Percentiles rank a stretch among this genome's conserved stretches.
Evolutionary conservation across 2,113 vertebrate genomes (phyloP).

Genomic region (Forbesichthys agassizii): DNA sequence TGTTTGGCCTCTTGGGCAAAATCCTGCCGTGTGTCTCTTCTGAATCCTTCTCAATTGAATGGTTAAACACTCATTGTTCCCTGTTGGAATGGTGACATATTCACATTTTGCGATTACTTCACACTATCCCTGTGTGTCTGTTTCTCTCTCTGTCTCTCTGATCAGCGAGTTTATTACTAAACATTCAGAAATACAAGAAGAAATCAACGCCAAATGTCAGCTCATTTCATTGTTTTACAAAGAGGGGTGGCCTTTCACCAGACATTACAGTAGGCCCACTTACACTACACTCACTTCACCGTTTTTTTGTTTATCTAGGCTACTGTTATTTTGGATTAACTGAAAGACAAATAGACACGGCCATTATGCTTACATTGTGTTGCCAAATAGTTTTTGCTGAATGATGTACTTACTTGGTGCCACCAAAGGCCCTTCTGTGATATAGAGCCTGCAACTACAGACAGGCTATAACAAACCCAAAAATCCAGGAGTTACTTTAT

Average conservation of each 20-base stretch:
- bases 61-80: constrained; percentile 29
- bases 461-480: constrained; percentile 22
- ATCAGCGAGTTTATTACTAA: constrained; percentile 1
- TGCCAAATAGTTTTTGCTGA: no score
- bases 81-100: constrained; percentile 17
- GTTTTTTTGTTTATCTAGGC: not conserved
- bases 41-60: constrained; percentile 49
- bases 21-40: constrained; percentile 30
- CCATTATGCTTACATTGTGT: no score
- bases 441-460: no score
- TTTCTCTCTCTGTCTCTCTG: not conserved
- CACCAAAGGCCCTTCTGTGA: no score
- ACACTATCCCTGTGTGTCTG: not conserved
- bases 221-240: constrained; percentile 23
- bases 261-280: no score
- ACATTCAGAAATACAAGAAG: not conserved
- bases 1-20: constrained; percentile 43
- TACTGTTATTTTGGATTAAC: no score
- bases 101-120: not conserved
- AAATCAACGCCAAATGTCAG: not conserved
- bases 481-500: constrained; percentile 26
- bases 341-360: no score
- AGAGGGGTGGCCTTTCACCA: constrained; percentile 37
- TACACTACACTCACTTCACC: not conserved
- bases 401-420: not conserved